Conservation (phyloP, 1,140 invertebrate genomes). For the Drosophila pruinosa region DNA sequence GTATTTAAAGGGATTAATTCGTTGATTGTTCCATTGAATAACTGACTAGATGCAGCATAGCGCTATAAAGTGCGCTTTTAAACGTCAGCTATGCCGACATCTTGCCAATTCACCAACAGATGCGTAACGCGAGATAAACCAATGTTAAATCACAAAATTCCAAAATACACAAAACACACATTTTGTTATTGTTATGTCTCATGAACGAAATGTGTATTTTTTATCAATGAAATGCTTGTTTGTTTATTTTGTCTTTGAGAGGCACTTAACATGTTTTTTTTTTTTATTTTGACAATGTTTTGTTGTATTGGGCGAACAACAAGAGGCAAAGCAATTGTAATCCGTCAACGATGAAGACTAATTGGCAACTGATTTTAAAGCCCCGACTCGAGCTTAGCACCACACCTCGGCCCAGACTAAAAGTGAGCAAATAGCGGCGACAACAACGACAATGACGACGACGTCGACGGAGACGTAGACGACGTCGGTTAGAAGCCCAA, state of each 20-base stretch:
- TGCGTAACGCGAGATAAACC: constrained; percentile 25
- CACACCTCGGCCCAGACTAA: constrained; percentile 67
- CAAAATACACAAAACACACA: constrained; percentile 27
- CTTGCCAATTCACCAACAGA: constrained; percentile 81
- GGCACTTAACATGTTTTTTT: constrained; percentile 59
- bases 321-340: constrained; percentile 60
- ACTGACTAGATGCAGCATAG: constrained; percentile 83
- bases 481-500: constrained; percentile 37
- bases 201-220: constrained; percentile 31
- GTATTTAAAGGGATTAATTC: neutral
- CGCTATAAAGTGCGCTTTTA: constrained; percentile 61
- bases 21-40: constrained; percentile 74
- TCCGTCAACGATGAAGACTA: constrained; percentile 78
- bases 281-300: constrained; percentile 14
- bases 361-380: constrained; percentile 82
- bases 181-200: constrained; percentile 24
- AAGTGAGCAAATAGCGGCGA: constrained; percentile 28
- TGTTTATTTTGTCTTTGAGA: constrained; percentile 44
- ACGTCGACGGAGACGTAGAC: neutral
- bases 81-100: constrained; percentile 83
- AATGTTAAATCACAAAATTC: neutral
- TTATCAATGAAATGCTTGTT: constrained; percentile 78
- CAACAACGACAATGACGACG: neutral
- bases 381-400: constrained; percentile 70
- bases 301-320: constrained; percentile 22